These are phyloP conservation scores for Perccottus glenii DNA, from an alignment of 2,113 vertebrate genomes.

Conservation along the genomic window DNA sequence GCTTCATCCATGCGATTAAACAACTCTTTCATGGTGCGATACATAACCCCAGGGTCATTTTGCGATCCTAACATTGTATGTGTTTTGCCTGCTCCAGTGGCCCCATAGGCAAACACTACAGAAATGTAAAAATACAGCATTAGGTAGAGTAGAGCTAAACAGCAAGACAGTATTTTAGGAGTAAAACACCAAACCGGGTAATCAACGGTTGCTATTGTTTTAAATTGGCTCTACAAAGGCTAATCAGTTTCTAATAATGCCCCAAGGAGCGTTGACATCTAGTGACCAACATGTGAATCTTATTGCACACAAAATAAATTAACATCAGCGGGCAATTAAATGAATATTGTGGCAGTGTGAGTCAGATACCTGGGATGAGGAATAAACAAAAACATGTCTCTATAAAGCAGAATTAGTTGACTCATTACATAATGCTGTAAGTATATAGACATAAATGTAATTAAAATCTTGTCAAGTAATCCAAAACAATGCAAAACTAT, in stretches of 20 bases:
- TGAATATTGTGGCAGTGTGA: constrained; percentile 14
- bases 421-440: neutral
- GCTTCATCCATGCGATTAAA: constrained; percentile 89
- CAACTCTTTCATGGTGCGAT: constrained; percentile 92
- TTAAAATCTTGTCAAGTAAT: too few relatives aligned
- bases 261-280: neutral
- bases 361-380: neutral
- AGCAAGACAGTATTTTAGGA: neutral
- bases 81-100: constrained; percentile 96
- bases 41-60: constrained; percentile 92
- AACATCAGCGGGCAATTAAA: constrained; percentile 28
- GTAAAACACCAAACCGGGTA: neutral
- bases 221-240: constrained; percentile 9
- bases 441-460: too few relatives aligned
- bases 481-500: too few relatives aligned
- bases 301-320: constrained; percentile 19
- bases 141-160: neutral
- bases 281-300: constrained; percentile 18
- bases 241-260: neutral
- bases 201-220: neutral
- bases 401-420: neutral
- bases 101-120: constrained; percentile 94
- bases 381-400: neutral
- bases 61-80: constrained; percentile 92
- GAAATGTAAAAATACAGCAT: constrained; percentile 25